phyloP scores from a whole-genome alignment of 1,140 invertebrate species.

The Tribolium castaneum region DNA sequence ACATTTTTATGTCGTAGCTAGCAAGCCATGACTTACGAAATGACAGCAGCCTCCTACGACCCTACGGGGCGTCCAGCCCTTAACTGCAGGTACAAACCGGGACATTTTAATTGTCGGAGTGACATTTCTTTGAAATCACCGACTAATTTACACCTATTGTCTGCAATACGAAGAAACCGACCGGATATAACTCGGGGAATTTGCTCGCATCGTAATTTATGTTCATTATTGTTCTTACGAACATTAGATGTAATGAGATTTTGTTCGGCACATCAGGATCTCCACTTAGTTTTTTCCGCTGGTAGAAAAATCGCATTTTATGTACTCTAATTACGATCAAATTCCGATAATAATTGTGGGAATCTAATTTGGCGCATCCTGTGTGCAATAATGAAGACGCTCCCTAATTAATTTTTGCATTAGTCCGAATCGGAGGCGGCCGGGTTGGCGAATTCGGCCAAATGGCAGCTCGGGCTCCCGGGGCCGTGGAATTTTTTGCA shows the following conservation, averaged over 20 bases:
- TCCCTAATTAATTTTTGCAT: too few relatives aligned
- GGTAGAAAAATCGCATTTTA: not conserved
- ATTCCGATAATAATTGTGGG: not conserved
- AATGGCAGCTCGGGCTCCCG: too few relatives aligned
- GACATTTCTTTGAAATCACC: not conserved
- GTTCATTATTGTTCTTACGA: not conserved
- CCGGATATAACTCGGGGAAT: not conserved
- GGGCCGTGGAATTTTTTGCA: not conserved
- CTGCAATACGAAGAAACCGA: not conserved
- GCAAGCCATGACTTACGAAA: not conserved
- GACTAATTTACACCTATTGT: not conserved
- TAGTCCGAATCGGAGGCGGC: too few relatives aligned
- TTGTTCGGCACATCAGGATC: not conserved
- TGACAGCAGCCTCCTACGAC: not conserved
- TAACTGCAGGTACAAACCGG: not conserved
- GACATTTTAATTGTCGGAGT: not conserved
- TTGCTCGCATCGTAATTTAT: not conserved
- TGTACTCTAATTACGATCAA: slow-evolving; percentile 5
- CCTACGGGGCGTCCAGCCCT: not conserved
- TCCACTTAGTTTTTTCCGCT: too few relatives aligned
- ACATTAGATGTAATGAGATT: not conserved
- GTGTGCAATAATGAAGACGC: not conserved
- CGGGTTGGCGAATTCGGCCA: too few relatives aligned
- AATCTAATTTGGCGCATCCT: slow-evolving; percentile 1
- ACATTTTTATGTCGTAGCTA: not conserved